phyloP scores from a whole-genome alignment of 1,140 invertebrate species.

The Halictus rubicundus region DNA sequence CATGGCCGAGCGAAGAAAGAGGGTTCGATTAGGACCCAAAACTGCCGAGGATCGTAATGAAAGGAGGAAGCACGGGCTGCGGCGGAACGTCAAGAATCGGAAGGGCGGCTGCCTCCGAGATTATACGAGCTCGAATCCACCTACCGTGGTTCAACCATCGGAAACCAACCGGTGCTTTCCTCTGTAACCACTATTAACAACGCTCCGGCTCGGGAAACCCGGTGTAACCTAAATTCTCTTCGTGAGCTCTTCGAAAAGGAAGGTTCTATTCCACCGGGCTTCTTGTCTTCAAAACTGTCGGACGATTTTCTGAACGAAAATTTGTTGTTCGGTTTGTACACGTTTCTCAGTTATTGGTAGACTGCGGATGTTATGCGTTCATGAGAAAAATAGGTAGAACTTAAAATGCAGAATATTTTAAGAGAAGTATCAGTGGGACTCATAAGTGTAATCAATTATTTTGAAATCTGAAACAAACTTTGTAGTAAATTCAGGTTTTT shows the following conservation, averaged over 20 bases:
- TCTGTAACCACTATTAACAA: slow-evolving; percentile 20
- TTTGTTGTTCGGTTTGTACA: too few relatives aligned
- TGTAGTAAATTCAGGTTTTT: too few relatives aligned
- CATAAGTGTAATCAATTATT: too few relatives aligned
- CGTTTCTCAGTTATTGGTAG: too few relatives aligned
- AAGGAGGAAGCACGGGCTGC: slow-evolving; percentile 36
- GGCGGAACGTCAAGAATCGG: slow-evolving; percentile 47
- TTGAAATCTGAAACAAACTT: too few relatives aligned
- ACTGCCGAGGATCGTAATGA: slow-evolving; percentile 57
- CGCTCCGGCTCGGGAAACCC: neutral
- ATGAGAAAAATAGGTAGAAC: too few relatives aligned
- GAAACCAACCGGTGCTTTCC: slow-evolving; percentile 25
- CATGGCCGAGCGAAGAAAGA: slow-evolving; percentile 10
- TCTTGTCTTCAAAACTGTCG: too few relatives aligned
- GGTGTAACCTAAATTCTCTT: slow-evolving; percentile 19
- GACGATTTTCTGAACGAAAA: too few relatives aligned
- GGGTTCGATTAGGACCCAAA: slow-evolving; percentile 44
- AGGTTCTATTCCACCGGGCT: neutral
- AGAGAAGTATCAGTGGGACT: too few relatives aligned
- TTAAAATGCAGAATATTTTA: too few relatives aligned
- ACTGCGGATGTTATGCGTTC: too few relatives aligned
- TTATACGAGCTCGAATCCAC: slow-evolving; percentile 34
- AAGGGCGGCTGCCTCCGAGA: slow-evolving; percentile 52
- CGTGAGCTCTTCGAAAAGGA: neutral
- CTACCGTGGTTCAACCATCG: slow-evolving; percentile 14